Evolutionary conservation across 2,797 vertebrate genomes (phyloP), one percentile per base, ranked within the genome.

Genomic region (Oreochromis grahami): DNA sequence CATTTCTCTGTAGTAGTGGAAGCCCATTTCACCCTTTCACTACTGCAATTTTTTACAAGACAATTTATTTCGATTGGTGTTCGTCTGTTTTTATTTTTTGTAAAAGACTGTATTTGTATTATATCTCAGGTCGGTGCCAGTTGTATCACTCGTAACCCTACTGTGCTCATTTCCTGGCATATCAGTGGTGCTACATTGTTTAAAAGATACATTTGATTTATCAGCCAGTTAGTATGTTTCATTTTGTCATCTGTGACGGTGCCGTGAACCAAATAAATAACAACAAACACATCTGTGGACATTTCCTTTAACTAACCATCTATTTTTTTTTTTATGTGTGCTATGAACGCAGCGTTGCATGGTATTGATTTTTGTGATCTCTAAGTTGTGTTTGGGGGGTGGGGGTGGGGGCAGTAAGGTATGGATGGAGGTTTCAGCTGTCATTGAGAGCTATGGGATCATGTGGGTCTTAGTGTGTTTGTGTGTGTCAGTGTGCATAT

Each of bases 41-140:
- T 50, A 74, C 68, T 50, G 68, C 43, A 8, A 6, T 7, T 24
- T 53, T 11, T 74, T 74, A n/a, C 17, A 13, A 74, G 45, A 74
- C 45, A 50, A 32, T 74, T 74, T n/a, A 50, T 74, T 17, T 50
- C 4, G 3, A 32, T 74, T 48, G 43, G 24, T 32, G 43, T 50
- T 74, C 1, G 6, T 41, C 9, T 41, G 15, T 15, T 51, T 51
- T 50, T 51, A 17, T 36, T 81, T 82, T 60, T 24, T 79, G 52
- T 41, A 26, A 26, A 38, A 21, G 81, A 63, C n/a, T 58, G 10
- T 84, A 10, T 76, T 77, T 89, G 24, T 78, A 78, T 79, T 84
- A 79, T 88, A 87, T 89, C 91, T 94, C 88, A 91, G 87, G 92
- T 93, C 60, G 78, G 48, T 77, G 86, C 86, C 50, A 80, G 45